Percentiles rank a stretch among this genome's conserved stretches.
These are phyloP conservation scores for Diuraphis noxia DNA, from an alignment of 1,140 invertebrate genomes.

Conservation along the genomic window DNA sequence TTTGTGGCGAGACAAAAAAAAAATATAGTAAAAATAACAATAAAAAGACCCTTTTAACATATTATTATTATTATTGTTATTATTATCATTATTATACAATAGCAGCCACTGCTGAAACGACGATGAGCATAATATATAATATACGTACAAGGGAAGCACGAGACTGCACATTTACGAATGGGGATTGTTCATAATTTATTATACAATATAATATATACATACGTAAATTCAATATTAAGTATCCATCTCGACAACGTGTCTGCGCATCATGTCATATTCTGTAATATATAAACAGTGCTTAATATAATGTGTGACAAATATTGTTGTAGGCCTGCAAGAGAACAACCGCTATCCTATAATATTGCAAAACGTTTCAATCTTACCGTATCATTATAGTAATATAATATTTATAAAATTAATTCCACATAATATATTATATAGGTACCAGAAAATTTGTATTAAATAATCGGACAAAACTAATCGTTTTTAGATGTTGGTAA, in stretches of 20 bases:
- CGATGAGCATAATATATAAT: neutral
- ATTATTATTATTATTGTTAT: neutral
- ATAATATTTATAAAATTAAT: neutral
- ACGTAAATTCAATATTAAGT: neutral
- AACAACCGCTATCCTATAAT: neutral
- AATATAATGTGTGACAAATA: neutral
- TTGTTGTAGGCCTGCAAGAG: neutral
- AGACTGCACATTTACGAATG: neutral
- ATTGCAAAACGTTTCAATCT: neutral
- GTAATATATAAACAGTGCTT: neutral
- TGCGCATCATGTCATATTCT: neutral
- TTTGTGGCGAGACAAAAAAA: neutral
- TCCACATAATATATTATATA: too few relatives aligned
- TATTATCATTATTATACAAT: neutral
- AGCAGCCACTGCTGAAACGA: neutral
- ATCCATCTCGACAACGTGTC: neutral
- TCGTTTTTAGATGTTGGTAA: neutral
- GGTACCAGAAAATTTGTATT: neutral
- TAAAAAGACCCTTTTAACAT: conserved; percentile 9
- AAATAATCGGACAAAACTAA: neutral
- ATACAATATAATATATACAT: neutral
- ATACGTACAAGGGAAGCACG: neutral
- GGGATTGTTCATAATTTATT: neutral
- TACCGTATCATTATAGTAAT: neutral
- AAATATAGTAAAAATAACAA: neutral